Base-by-base conservation (phyloP, 2,888 invertebrate species). In the Microlaimidae sp. region DNA sequence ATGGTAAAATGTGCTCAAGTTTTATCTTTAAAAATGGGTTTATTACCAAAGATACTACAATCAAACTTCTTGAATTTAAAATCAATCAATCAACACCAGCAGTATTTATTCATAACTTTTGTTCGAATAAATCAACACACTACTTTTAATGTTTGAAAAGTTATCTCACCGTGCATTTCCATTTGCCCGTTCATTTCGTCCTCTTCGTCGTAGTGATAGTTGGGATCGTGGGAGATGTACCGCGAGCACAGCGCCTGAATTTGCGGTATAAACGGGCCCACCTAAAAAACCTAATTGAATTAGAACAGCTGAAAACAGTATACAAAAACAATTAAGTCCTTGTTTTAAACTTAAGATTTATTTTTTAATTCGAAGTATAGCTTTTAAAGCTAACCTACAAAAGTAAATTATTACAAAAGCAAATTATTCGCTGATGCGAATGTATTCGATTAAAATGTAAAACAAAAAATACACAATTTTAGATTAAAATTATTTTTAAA, bases 191-290 rank as follows among this genome's bases (percentile, higher is more conserved):
- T 25, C 24, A 32, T 17, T 17, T 32, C 63, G 32, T 70, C 88
- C 42, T 73, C 74, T 52, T 73, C 73, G 70, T 92, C 95, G 66
- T 97, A 97, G 73, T 95, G 93, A 71, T 97, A 97, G 72, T 99
- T 99, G 1, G 97, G 97, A 75, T 97, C 97, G 66, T 95, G 90
- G 1, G 85, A 85, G 59, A 99, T 81, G 74, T 88, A 89, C 69
- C 82, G 79, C 57, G 93, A 75, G 70, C 92, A 92, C 45, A 93
- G 78, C 57, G 82, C 80, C 25, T 85, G 66, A 43, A 77, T 75
- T 64, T 71, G 59, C 23, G 7, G 13, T 2, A 56, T n/a, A 43
- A 19, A 10, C 5, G 43, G 7, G 17, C 5, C 23, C 17, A 43
- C 23, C n/a, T n/a, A n/a, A n/a, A n/a, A n/a, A n/a, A n/a, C n/a